Evolutionary conservation across 2,113 vertebrate genomes (phyloP).

Genomic region (Struthidea cinerea): DNA sequence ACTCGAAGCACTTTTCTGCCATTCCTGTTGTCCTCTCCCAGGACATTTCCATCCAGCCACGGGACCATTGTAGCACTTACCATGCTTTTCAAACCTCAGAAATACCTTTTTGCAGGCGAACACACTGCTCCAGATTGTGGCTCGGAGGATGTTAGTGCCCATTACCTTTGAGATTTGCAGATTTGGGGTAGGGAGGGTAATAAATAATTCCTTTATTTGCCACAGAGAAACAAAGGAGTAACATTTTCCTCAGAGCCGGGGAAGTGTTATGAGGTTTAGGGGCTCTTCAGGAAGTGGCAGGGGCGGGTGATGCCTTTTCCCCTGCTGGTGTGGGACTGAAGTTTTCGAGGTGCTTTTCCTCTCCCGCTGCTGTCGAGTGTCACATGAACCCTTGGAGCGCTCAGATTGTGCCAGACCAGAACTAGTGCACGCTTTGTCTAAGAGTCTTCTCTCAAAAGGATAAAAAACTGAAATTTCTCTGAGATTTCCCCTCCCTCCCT

Average conservation of each 20-base stretch:
- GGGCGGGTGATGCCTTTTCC: neutral
- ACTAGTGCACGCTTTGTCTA: accelerated
- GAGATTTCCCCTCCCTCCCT: neutral
- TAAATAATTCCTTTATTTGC: neutral
- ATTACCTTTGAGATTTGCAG: neutral
- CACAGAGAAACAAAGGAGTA: neutral
- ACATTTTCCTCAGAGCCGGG: neutral
- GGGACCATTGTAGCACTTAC: neutral
- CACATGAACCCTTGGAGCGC: neutral
- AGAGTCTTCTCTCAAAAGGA: neutral
- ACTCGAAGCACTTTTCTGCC: neutral
- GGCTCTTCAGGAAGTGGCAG: neutral
- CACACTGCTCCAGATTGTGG: neutral
- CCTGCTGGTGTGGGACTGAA: neutral
- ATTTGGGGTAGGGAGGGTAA: neutral
- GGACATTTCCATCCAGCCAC: neutral
- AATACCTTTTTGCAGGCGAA: neutral
- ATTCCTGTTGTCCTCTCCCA: neutral
- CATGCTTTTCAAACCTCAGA: neutral
- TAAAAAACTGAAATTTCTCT: neutral
- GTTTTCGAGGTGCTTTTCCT: neutral
- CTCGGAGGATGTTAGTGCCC: neutral
- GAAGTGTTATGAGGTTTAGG: neutral
- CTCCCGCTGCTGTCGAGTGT: neutral
- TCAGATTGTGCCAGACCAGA: neutral